phyloP scores from a whole-genome alignment of 2,113 vertebrate species.

The Origma solitaria region DNA sequence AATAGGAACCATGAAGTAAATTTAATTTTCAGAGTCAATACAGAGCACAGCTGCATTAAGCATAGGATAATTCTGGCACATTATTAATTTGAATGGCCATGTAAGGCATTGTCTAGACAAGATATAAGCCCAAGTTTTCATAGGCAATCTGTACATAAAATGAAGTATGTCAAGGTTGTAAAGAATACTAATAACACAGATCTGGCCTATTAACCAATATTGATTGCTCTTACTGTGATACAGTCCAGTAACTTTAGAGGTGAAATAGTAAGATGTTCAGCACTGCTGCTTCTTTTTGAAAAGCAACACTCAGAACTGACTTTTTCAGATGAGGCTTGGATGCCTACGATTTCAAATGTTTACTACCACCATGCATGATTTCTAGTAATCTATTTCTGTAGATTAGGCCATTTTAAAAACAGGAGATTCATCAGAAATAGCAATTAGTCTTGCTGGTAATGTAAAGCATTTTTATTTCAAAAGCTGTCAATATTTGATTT shows the following conservation, averaged over 20 bases:
- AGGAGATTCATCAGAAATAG: neutral
- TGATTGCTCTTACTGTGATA: constrained; percentile 68
- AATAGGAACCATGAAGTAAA: constrained; percentile 74
- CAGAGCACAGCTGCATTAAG: constrained; percentile 79
- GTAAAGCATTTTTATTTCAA: neutral
- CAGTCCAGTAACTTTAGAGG: constrained; percentile 52
- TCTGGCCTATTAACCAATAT: constrained; percentile 73
- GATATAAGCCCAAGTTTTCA: constrained; percentile 73
- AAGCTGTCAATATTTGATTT: neutral
- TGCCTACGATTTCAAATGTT: neutral
- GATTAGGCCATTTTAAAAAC: neutral
- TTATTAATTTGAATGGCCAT: constrained; percentile 80
- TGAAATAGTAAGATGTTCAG: constrained; percentile 42
- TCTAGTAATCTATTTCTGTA: neutral
- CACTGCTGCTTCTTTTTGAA: neutral
- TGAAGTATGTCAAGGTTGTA: constrained; percentile 69
- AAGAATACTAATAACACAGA: constrained; percentile 72
- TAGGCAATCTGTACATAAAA: constrained; percentile 73
- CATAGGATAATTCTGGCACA: constrained; percentile 76
- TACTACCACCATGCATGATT: neutral
- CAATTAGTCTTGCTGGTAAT: neutral
- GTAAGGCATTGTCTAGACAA: constrained; percentile 79
- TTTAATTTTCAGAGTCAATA: constrained; percentile 86
- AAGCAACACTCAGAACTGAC: constrained; percentile 4
- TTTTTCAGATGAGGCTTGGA: neutral